Percentiles rank a stretch among this genome's conserved stretches.
Evolutionary conservation across 2,797 vertebrate species (phyloP).

Genomic region (Tragopan temminckii): DNA sequence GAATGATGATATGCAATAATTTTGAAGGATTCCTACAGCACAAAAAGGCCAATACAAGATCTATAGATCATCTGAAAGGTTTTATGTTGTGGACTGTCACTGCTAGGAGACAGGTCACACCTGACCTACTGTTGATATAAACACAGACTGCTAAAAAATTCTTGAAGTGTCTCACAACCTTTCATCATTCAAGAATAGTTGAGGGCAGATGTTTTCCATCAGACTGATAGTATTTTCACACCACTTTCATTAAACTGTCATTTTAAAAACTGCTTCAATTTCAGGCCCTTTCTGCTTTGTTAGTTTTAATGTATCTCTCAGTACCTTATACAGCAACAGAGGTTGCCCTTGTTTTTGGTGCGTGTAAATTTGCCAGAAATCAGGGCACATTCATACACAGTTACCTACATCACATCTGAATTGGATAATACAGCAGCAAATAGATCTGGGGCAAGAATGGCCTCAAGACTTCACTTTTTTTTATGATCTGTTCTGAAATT

Average conservation of each 20-base stretch:
- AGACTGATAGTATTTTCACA: conserved; percentile 65
- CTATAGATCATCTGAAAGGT: not conserved
- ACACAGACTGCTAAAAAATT: conserved; percentile 34
- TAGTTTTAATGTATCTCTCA: conserved; percentile 70
- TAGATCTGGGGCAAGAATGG: not conserved
- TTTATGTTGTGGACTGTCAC: not conserved
- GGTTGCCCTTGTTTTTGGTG: conserved; percentile 39
- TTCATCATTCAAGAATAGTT: conserved; percentile 48
- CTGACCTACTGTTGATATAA: conserved; percentile 57
- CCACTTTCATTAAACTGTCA: conserved; percentile 79
- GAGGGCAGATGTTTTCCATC: conserved; percentile 70
- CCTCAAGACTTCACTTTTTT: not conserved
- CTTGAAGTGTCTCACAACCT: conserved; percentile 25
- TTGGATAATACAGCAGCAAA: not conserved
- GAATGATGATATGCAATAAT: not conserved
- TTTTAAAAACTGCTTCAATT: conserved; percentile 73
- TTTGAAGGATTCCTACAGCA: not conserved
- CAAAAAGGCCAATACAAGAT: not conserved
- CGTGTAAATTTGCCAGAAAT: conserved; percentile 11
- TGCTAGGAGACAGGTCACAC: conserved; percentile 8
- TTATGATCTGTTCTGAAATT: not conserved
- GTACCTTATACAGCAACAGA: conserved; percentile 40
- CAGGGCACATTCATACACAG: not conserved
- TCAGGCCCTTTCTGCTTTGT: conserved; percentile 66
- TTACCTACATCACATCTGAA: not conserved